phyloP scores from a whole-genome alignment of 1,140 invertebrate genomes.

The Bathynomus jamesi region DNA sequence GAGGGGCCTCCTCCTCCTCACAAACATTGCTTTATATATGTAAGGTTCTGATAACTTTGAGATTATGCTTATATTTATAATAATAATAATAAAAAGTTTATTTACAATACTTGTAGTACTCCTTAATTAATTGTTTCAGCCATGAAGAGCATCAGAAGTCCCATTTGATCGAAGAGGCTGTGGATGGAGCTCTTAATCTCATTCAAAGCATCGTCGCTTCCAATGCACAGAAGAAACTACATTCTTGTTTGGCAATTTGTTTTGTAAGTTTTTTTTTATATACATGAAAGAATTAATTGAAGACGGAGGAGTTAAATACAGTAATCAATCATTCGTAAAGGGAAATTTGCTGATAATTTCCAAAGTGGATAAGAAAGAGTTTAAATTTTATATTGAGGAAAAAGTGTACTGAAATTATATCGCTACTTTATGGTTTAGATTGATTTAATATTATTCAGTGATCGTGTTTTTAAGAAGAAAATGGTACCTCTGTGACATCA shows the following conservation, averaged over 20 bases:
- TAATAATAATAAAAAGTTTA: not conserved
- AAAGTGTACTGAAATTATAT: too few relatives aligned
- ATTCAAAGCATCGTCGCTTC: slow-evolving; percentile 22
- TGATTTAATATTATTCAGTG: too few relatives aligned
- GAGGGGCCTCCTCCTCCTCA: slow-evolving; percentile 43
- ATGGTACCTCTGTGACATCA: too few relatives aligned
- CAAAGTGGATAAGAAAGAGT: too few relatives aligned
- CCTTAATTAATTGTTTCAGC: not conserved
- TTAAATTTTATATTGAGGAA: too few relatives aligned
- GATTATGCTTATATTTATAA: not conserved
- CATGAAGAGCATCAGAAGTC: slow-evolving; percentile 35
- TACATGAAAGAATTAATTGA: too few relatives aligned
- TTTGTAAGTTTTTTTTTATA: slow-evolving; percentile 10
- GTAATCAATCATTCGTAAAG: too few relatives aligned
- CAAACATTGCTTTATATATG: slow-evolving; percentile 43
- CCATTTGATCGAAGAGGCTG: slow-evolving; percentile 20
- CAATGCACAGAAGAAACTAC: slow-evolving; percentile 7
- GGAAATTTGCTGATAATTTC: too few relatives aligned
- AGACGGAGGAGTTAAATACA: too few relatives aligned
- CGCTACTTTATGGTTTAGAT: too few relatives aligned
- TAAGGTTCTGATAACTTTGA: slow-evolving; percentile 35
- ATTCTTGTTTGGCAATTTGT: slow-evolving; percentile 16
- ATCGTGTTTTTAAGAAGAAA: too few relatives aligned
- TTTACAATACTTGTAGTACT: not conserved
- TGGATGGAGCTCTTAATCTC: slow-evolving; percentile 22